A percentile compares a stretch with the other conserved stretches of the same genome.
phyloP scores from a whole-genome alignment of 1,140 invertebrate species.

The Watersipora subatra region DNA sequence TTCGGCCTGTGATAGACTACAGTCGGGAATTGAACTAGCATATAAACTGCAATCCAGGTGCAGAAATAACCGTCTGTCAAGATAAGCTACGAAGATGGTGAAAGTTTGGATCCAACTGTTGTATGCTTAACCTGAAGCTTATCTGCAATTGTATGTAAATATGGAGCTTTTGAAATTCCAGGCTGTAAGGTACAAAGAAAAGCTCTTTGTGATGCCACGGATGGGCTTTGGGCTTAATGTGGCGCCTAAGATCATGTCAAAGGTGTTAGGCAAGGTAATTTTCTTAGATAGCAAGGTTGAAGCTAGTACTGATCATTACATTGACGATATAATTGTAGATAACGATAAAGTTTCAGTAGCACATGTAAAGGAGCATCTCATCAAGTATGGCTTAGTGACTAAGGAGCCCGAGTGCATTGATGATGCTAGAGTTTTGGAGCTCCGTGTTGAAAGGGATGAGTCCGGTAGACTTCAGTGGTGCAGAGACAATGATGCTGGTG shows the following conservation, averaged over 20 bases:
- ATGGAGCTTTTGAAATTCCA: background rate
- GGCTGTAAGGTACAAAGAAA: background rate
- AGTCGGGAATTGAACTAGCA: conserved; percentile 1
- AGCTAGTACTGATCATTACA: background rate
- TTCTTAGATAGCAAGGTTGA: background rate
- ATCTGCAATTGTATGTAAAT: background rate
- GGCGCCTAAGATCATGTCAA: conserved; percentile 3
- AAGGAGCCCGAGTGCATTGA: background rate
- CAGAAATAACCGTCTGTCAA: background rate
- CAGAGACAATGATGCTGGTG: background rate
- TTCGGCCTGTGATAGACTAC: conserved; percentile 4
- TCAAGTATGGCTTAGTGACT: background rate
- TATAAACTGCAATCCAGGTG: background rate
- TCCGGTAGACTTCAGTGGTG: background rate
- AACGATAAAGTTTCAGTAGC: background rate
- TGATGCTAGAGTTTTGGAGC: background rate
- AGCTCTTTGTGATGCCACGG: background rate
- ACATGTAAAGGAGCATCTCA: background rate
- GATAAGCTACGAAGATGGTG: background rate
- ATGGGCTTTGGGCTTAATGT: conserved; percentile 2
- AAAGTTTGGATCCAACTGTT: background rate
- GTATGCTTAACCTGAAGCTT: conserved; percentile 2
- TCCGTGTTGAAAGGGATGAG: background rate
- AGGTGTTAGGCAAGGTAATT: background rate
- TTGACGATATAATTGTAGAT: conserved; percentile 2